Base-by-base conservation (phyloP, 2,888 invertebrate genomes). In the Apodemia zela region DNA sequence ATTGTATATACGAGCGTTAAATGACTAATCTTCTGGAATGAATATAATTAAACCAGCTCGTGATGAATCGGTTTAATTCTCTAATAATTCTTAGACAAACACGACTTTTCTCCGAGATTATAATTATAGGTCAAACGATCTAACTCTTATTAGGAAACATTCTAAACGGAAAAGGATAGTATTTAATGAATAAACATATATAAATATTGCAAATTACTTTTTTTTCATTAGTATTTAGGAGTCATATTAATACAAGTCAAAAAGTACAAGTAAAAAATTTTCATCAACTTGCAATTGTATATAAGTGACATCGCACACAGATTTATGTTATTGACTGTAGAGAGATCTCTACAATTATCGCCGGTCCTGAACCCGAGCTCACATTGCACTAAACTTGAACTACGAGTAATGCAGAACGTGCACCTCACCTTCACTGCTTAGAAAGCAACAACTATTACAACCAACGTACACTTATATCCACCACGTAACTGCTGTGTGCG, bases 371-470 rank as follows among this genome's bases (percentile, higher is more conserved):
- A 69, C 76, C 77, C 78, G 79, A 25, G 63, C 54, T 62, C 62
- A 61, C 78, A 80, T 81, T 76, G 79, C 85, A 78, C 76, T 88
- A 87, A 89, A 89, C 89, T 88, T 89, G 88, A 89, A 89, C 88
- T 85, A 82, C 80, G 76, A 78, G 84, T 82, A 79, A 81, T 80
- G 81, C 79, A 29, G 76, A 73, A 75, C 82, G 80, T 84, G 80
- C 85, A 83, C 84, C 86, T 86, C 86, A 89, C 89, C 88, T 89
- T 89, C 89, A 81, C 87, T 87, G 84, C 85, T 85, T 89, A 90
- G 89, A 90, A 90, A 90, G 89, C 88, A 85, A 85, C 82, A 80
- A 75, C 79, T 82, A 82, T 84, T 86, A 84, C 84, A 80, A 82
- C 79, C 81, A 78, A 78, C 80, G 77, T 77, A 79, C 79, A 72